Evolutionary conservation across 23 tunicate genomes (phyloP).

Genomic region (Ascidia mentula): DNA sequence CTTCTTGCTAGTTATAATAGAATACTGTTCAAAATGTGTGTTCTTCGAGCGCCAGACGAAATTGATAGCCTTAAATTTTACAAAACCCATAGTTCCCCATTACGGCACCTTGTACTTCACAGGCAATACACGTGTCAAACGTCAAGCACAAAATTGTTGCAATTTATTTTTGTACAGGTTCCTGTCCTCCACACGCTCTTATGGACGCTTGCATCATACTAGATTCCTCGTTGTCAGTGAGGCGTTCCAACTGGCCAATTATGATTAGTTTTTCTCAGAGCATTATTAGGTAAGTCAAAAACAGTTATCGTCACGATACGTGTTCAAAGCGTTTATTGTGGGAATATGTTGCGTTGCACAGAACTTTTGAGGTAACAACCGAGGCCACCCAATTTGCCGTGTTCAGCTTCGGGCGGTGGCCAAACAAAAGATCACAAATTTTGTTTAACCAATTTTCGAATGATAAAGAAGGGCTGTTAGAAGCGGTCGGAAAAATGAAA

Average conservation of each 20-base stretch:
- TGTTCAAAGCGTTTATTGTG: too few relatives aligned
- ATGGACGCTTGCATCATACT: slow-evolving; percentile 29
- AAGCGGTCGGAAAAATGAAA: slow-evolving; percentile 43
- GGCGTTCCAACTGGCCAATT: slow-evolving; percentile 25
- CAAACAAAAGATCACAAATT: slow-evolving; percentile 38
- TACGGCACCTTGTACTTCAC: too few relatives aligned
- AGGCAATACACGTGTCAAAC: too few relatives aligned
- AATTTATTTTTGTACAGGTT: background rate
- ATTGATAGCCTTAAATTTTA: too few relatives aligned
- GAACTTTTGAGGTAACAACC: background rate
- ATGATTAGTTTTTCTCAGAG: slow-evolving; percentile 26
- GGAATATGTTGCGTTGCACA: too few relatives aligned
- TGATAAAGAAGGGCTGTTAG: slow-evolving; percentile 23
- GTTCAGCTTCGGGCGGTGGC: slow-evolving; percentile 2
- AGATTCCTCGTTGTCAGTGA: slow-evolving; percentile 47
- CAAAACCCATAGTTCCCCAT: too few relatives aligned
- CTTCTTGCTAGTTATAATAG: too few relatives aligned
- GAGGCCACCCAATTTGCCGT: slow-evolving; percentile 13
- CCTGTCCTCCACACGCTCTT: background rate
- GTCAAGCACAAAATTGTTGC: too few relatives aligned
- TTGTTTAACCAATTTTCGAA: slow-evolving; percentile 24
- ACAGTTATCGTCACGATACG: too few relatives aligned
- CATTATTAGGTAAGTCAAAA: slow-evolving; percentile 27
- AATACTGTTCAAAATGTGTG: too few relatives aligned
- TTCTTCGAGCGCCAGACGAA: too few relatives aligned